Conservation (phyloP, 2,797 vertebrate genomes). For the Poeciliopsis presidionis region DNA sequence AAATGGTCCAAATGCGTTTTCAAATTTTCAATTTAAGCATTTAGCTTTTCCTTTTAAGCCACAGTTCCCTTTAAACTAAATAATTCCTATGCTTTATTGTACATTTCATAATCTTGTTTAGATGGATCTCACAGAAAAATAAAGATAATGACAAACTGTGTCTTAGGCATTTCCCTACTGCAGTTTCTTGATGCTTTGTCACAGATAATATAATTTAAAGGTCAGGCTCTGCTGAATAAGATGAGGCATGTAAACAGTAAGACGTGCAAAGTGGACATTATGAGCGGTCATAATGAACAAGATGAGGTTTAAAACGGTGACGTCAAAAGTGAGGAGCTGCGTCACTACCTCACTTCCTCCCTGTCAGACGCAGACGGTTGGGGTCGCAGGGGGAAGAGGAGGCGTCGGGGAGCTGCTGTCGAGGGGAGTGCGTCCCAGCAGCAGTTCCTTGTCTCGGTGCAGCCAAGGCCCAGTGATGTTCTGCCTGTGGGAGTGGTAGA, state of each 20-base stretch:
- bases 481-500: conserved; percentile 84
- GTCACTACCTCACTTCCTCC: conserved; percentile 5
- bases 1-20: not conserved
- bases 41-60: not conserved
- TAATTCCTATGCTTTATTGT: not conserved
- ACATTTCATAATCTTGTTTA: not conserved
- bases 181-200: not conserved
- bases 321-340: not conserved
- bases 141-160: not conserved
- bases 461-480: conserved; percentile 78
- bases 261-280: not conserved
- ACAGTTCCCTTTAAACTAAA: not conserved
- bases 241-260: conserved; percentile 3
- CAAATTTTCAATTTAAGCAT: too few species aligned
- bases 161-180: conserved; percentile 30
- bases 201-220: not conserved
- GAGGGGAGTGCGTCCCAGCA: conserved; percentile 67
- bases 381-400: conserved; percentile 58
- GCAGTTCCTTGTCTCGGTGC: conserved; percentile 82
- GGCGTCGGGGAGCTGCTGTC: conserved; percentile 66
- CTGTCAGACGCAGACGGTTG: conserved; percentile 68
- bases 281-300: not conserved
- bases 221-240: conserved; percentile 6
- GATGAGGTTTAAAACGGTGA: not conserved
- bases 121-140: not conserved